These are phyloP conservation scores for Lepisosteus osseus DNA, from an alignment of 2,113 vertebrate species.

Conservation along the genomic window DNA sequence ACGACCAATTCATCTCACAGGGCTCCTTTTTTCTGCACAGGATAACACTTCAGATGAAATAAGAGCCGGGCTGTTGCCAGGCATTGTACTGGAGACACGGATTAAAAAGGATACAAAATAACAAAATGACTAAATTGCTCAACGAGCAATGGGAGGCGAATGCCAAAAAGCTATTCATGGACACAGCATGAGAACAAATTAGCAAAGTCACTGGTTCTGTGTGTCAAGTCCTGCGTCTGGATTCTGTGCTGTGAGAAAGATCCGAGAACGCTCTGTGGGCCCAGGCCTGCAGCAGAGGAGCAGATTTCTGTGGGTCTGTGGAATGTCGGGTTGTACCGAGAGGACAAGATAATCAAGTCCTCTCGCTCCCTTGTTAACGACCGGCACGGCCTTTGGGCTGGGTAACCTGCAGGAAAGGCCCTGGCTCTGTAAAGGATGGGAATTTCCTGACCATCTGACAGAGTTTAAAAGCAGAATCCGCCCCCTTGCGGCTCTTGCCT, in stretches of 20 bases:
- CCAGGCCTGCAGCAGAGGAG: background rate
- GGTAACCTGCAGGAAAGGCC: conserved; percentile 54
- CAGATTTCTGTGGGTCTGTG: background rate
- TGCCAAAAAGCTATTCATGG: no score
- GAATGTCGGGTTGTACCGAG: background rate
- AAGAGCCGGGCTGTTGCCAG: no score
- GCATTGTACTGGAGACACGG: no score
- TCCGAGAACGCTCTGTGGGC: background rate
- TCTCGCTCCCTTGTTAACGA: background rate
- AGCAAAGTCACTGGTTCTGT: no score
- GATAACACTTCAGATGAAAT: no score
- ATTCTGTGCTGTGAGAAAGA: conserved; percentile 9
- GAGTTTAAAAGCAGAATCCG: conserved; percentile 35
- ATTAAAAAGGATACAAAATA: no score
- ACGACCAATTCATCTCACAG: no score
- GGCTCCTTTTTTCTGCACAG: no score
- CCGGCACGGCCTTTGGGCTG: background rate
- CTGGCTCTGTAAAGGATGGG: conserved; percentile 43
- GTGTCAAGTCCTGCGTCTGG: background rate
- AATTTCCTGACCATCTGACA: conserved; percentile 53
- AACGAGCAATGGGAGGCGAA: no score
- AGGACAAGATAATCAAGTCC: background rate
- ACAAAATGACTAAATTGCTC: no score
- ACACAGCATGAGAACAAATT: no score
- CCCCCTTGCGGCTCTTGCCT: conserved; percentile 26